Base-by-base conservation (phyloP, 2,797 vertebrate genomes). In the Nyctibius grandis region DNA sequence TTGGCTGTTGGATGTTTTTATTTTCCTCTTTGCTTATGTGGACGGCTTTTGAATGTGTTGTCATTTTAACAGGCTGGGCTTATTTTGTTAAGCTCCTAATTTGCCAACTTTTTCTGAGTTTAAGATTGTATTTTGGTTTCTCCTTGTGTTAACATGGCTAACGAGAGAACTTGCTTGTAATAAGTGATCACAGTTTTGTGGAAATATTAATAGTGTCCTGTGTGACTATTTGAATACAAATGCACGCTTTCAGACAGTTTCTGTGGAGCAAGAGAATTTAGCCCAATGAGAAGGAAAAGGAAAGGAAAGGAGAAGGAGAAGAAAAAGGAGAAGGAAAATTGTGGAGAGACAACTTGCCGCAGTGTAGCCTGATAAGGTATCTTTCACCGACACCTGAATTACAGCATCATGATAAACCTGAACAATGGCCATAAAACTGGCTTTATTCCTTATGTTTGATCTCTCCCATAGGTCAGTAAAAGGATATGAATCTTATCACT, bases 371-470 rank as follows among this genome's bases (percentile, higher is more conserved):
- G 76, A 87, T 93, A 89, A 93, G 82, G 20, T 82, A 38, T 91
- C 2, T 0, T 26, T 91, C 72, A 51, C 60, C 3, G 4, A 56
- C 92, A 89, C 74, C 68, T 64, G 77, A 74, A 63, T 75, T 95
- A 45, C 72, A 84, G 93, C 60, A n/a, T 85, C 47, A 21, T 0
- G 5, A 89, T 88, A 94, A 96, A 83, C n/a, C 64, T 65, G 59
- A 95, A 85, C 75, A 93, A 61, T 29, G 31, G 33, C 70, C 40
- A 10, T 91, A 92, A 96, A 80, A 70, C 16, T 64, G 65, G 33
- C 47, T 74, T 90, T 79, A 83, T 90, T 89, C 69, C 38, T 65
- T 34, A 10, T 19, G 50, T 95, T 93, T 95, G 91, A 77, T 85
- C 81, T 84, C 81, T 64, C 38, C 63, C 11, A 11, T 59, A 56